Percentiles rank a stretch among this genome's conserved stretches.
Evolutionary conservation across 1,140 invertebrate species (phyloP).

Genomic region (Centruroides sculpturatus): DNA sequence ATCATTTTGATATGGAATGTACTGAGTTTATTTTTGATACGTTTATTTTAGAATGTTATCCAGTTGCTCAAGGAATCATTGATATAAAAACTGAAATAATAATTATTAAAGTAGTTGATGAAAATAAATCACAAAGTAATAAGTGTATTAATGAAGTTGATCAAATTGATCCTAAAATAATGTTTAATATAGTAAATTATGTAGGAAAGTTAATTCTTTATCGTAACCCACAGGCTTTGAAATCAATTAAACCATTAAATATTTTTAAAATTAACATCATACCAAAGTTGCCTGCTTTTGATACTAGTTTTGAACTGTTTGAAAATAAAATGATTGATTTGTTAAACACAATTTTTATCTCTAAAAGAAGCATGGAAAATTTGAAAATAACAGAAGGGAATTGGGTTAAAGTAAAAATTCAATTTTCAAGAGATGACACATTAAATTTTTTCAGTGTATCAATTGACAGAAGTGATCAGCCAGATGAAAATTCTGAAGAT

Average conservation of each 20-base stretch:
- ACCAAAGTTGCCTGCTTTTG: neutral
- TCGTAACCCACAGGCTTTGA: neutral
- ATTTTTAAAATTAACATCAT: slow-evolving; percentile 5
- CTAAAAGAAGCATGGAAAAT: neutral
- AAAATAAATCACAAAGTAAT: neutral
- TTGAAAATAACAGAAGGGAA: neutral
- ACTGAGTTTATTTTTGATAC: neutral
- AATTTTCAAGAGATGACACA: neutral
- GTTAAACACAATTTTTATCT: slow-evolving; percentile 6
- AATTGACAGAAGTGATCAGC: neutral
- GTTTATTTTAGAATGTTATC: slow-evolving; percentile 5
- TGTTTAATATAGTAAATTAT: slow-evolving; percentile 1
- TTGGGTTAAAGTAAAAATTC: slow-evolving; percentile 9
- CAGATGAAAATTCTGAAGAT: neutral
- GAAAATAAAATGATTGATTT: slow-evolving; percentile 3
- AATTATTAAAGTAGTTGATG: neutral
- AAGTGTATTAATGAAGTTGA: neutral
- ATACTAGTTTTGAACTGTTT: neutral
- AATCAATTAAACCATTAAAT: neutral
- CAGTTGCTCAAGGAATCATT: slow-evolving; percentile 4
- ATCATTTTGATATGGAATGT: neutral
- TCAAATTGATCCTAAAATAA: slow-evolving; percentile 3
- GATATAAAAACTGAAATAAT: neutral
- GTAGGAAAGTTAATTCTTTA: neutral
- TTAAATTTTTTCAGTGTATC: neutral